Evolutionary conservation across 2,113 vertebrate genomes (phyloP), one percentile per base, ranked within the genome.

Genomic region (Tyrannus savana): DNA sequence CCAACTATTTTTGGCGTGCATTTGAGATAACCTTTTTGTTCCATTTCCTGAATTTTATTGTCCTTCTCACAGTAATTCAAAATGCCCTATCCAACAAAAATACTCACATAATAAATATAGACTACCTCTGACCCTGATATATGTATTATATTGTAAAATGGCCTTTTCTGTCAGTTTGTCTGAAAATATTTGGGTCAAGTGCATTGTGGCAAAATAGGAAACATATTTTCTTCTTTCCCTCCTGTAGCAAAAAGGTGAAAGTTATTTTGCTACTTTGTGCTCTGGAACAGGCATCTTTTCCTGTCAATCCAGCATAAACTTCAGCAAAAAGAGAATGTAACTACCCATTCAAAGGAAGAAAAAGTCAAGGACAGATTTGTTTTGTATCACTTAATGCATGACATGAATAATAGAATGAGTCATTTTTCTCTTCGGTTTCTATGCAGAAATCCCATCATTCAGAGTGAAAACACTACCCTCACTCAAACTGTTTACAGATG

Each of bases 151-250:
- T 41, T 63, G 19, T 28, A 79, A 95, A 96, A 66, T 31, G 11
- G 42, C 33, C 23, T 66, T 91, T 94, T 95, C 81, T 87, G 84
- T 82, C 78, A 76, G 16, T 47, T 50, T 69, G 24, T 59, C 55
- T 73, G 47, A 88, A 91, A 80, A 52, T 62, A 87, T 85, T 55
- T 94, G 50, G 30, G 68, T 94, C 87, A 94, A 96, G 67, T 35
- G 33, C 58, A 87, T 42, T 73, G 53, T 64, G 72, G 49, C 41
- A 85, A 88, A 85, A 37, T 13, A 67, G 19, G 19, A 93, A 76
- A 93, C 69, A 25, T 21, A 58, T 79, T 90, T 94, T 73, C 31
- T 27, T 23, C 21, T 49, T 93, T 79, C 25, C 11, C 14, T 83
- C 23, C 11, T 58, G 23, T 35, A 59, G 35, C 11, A 77, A 31